phyloP scores from a whole-genome alignment of 2,113 vertebrate species.

The Eulacestoma nigropectus region DNA sequence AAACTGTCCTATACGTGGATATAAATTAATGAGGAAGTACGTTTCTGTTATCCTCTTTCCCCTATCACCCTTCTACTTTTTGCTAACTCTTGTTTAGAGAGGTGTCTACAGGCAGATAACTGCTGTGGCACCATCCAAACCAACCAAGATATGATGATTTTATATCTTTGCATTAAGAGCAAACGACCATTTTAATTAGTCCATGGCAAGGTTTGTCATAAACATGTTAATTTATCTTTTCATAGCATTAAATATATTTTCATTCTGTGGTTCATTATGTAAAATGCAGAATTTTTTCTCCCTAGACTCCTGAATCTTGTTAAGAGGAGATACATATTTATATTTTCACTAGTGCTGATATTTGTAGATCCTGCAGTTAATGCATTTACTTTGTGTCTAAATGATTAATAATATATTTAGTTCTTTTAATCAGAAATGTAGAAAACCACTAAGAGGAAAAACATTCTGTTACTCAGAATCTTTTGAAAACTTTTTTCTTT shows the following conservation, averaged over 20 bases:
- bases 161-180: neutral
- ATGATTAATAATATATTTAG: neutral
- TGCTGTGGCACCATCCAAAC: neutral
- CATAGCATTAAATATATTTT: neutral
- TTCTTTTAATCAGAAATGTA: neutral
- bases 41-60: neutral
- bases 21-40: neutral
- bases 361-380: neutral
- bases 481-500: neutral
- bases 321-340: neutral
- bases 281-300: neutral
- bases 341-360: neutral
- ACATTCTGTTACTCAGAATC: neutral
- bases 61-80: neutral
- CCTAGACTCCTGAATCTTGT: neutral
- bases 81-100: neutral
- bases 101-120: neutral
- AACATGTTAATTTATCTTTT: neutral
- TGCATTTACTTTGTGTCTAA: neutral
- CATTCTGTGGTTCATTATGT: neutral
- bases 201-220: neutral
- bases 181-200: neutral
- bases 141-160: neutral
- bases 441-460: neutral
- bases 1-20: neutral